Percentiles rank a stretch among this genome's conserved stretches.
Conservation (phyloP, 2,888 invertebrate species). For the Cepaea hortensis region DNA sequence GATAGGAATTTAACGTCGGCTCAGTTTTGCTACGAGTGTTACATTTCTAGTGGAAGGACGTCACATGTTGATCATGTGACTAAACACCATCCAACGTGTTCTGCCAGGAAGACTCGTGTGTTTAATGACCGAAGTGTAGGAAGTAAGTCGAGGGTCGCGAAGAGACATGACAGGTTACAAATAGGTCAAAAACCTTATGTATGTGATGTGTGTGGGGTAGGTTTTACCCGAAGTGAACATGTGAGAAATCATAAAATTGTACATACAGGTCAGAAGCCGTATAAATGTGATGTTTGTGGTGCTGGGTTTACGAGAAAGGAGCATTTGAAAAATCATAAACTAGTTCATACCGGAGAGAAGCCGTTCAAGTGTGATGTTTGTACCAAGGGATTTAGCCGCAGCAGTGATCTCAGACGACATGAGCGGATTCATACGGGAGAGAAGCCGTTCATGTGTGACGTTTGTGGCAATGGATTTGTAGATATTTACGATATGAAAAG, state of each 20-base stretch:
- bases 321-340: constrained; percentile 14
- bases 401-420: background rate
- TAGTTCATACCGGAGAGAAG: constrained; percentile 9
- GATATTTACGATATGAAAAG: background rate
- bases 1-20: no score
- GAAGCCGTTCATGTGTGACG: constrained; percentile 12
- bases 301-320: background rate
- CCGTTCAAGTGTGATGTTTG: constrained; percentile 6
- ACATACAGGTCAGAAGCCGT: constrained; percentile 12
- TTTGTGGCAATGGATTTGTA: constrained; percentile 1
- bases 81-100: no score
- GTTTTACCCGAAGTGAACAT: background rate
- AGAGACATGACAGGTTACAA: background rate
- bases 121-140: no score
- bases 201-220: constrained; percentile 5
- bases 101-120: no score
- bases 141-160: no score
- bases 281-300: constrained; percentile 26
- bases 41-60: no score
- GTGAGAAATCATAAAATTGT: constrained; percentile 2
- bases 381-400: background rate
- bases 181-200: background rate
- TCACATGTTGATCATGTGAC: no score
- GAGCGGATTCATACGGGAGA: constrained; percentile 5
- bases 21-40: no score